Conservation (phyloP, 2,113 vertebrate species). For the Gobius niger region DNA sequence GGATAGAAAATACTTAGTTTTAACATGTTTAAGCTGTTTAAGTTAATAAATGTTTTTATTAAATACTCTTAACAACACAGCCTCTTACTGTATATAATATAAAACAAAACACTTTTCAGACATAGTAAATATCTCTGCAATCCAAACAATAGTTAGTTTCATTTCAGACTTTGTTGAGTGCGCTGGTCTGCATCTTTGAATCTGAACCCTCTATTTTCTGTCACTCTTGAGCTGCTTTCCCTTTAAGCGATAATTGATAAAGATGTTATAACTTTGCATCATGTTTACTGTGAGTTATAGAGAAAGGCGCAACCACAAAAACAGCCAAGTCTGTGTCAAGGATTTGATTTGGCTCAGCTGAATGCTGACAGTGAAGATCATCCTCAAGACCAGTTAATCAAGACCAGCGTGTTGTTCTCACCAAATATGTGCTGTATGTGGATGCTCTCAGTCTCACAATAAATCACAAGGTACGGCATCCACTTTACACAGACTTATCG, state of each 20-base stretch:
- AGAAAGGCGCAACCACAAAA: conserved; percentile 54
- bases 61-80: conserved; percentile 17
- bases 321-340: conserved; percentile 49
- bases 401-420: conserved; percentile 6
- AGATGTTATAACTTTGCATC: conserved; percentile 57
- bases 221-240: conserved; percentile 38
- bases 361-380: conserved; percentile 58
- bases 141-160: conserved; percentile 36
- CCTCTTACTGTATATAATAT: conserved; percentile 27
- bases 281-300: conserved; percentile 53
- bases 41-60: background rate
- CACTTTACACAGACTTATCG: background rate
- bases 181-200: conserved; percentile 26
- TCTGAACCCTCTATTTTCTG: conserved; percentile 9
- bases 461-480: background rate
- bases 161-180: conserved; percentile 18
- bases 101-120: conserved; percentile 22
- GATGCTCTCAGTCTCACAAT: background rate
- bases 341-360: conserved; percentile 56
- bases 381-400: conserved; percentile 33
- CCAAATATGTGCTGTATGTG: background rate
- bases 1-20: too few relatives aligned
- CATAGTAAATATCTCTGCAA: conserved; percentile 33
- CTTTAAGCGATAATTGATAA: conserved; percentile 55
- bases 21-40: background rate